A percentile compares a stretch with the other conserved stretches of the same genome.
These are phyloP conservation scores for Prietella phreatophila DNA, from an alignment of 2,113 vertebrate species.

Conservation along the genomic window DNA sequence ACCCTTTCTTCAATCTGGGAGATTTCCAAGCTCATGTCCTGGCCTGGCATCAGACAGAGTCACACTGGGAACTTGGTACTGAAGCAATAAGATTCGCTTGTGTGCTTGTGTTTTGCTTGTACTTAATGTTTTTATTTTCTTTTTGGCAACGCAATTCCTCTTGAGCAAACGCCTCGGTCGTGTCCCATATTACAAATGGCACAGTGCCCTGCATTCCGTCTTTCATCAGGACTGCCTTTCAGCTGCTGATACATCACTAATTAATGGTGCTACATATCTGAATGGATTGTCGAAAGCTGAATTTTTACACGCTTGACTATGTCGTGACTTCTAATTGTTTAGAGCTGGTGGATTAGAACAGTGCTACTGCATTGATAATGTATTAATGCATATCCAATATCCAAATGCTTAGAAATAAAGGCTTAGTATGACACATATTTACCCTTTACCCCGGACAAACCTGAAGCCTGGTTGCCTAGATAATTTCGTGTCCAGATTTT, in stretches of 20 bases:
- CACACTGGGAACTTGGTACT: background rate
- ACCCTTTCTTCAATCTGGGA: background rate
- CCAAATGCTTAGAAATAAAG: background rate
- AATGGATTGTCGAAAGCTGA: conserved; percentile 29
- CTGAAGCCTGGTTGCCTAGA: background rate
- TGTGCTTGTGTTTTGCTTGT: conserved; percentile 53
- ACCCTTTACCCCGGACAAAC: background rate
- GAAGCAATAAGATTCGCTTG: background rate
- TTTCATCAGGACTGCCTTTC: conserved; percentile 52
- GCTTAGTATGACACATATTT: background rate
- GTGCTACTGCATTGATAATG: background rate
- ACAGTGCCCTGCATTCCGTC: conserved; percentile 63
- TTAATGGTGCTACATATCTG: conserved; percentile 41
- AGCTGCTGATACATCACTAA: conserved; percentile 45
- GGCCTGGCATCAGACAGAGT: background rate
- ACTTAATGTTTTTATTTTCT: conserved; percentile 52
- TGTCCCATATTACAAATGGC: conserved; percentile 64
- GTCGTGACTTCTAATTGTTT: conserved; percentile 5
- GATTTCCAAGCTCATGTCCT: background rate
- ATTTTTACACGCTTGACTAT: conserved; percentile 4
- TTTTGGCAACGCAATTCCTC: conserved; percentile 58
- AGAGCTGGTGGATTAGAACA: background rate
- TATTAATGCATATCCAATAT: background rate
- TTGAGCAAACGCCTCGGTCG: conserved; percentile 55
- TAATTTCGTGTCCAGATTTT: background rate